Base-by-base conservation (phyloP, 2,888 invertebrate species). In the Gisinianus flammeolus region DNA sequence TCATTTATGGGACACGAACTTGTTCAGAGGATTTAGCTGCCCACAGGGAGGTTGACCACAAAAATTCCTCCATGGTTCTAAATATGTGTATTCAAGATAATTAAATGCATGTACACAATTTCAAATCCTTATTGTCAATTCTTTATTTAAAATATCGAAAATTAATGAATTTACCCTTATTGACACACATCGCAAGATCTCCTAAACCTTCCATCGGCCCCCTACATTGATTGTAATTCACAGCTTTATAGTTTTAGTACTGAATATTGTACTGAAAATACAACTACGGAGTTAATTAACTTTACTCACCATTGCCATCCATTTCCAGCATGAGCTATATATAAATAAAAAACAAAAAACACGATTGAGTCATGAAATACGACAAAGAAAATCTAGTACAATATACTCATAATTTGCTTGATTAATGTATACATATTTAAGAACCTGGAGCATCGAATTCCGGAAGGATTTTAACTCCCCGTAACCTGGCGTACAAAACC, bases 21-120 rank as follows among this genome's bases (percentile, higher is more conserved):
- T 83, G 77, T 86, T 86, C 26, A 84, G 80, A 8, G 85, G 80
- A 82, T 86, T 86, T 72, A 86, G 80, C 71, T 85, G 85, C 0
- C 86, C 85, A 79, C 95, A 95, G 0, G 94, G 95, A 0, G 94
- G 94, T 86, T 94, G 92, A 16, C 94, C 90, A 85, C 95, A 95
- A 80, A 88, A 90, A 0, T 88, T 87, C 2, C 92, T 89, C 94
- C 94, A 95, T 0, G 92, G 92, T 77, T 91, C 89, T 81, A 91
- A n/a, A n/a, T n/a, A n/a, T n/a, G n/a, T n/a, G n/a, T n/a, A n/a
- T n/a, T n/a, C n/a, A n/a, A n/a, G n/a, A n/a, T n/a, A n/a, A n/a
- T n/a, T n/a, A n/a, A n/a, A n/a, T n/a, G n/a, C n/a, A n/a, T n/a
- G n/a, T n/a, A n/a, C n/a, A n/a, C n/a, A 35, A 35, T 35, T 35